Evolutionary conservation across 2,113 vertebrate species (phyloP), one percentile per base, ranked within the genome.

Genomic region (Eulacestoma nigropectus): DNA sequence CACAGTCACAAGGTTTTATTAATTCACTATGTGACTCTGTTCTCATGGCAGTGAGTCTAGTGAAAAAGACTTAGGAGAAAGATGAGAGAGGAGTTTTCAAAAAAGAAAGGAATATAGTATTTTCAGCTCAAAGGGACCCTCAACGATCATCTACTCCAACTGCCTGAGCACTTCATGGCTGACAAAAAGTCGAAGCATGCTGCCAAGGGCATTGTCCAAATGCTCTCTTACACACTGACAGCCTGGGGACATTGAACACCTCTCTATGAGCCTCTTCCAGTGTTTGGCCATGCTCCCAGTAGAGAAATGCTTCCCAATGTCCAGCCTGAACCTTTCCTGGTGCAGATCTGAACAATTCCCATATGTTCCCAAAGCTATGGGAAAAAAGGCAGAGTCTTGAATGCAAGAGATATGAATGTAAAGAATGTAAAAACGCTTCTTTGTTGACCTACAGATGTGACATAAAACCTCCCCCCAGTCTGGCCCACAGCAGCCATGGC

Each of bases 161-260:
- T 50, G 32, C 27, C 18, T 42, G 33, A 85, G 17, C 17, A 46
- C 0, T 65, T 82, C 60, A 76, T 4, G 22, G 25, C 6, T 89
- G 16, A 76, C 3, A 9, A 64, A 32, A 60, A 63, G 10, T 16
- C 16, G 37, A 64, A 82, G 7, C 11, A 21, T 13, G 18, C 6
- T 72, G 0, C 42, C 56, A 70, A 35, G 25, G 30, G 5, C 7
- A 7, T 30, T 64, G 33, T 25, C 19, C 44, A 87, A 56, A 56
- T 18, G 11, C 2, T 8, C 12, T 70, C 9, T 86, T 6, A 13
- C 74, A 69, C 3, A 32, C 7, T 64, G 39, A 29, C 7, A 39
- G 76, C 10, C 16, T 44, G 32, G 39, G 29, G 10, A 4, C 17
- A 68, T 4, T 0, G 0, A 22, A 13, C 14, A 70, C 6, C 15